Base-by-base conservation (phyloP, 1,140 invertebrate species). In the Camponotus vicinus region DNA sequence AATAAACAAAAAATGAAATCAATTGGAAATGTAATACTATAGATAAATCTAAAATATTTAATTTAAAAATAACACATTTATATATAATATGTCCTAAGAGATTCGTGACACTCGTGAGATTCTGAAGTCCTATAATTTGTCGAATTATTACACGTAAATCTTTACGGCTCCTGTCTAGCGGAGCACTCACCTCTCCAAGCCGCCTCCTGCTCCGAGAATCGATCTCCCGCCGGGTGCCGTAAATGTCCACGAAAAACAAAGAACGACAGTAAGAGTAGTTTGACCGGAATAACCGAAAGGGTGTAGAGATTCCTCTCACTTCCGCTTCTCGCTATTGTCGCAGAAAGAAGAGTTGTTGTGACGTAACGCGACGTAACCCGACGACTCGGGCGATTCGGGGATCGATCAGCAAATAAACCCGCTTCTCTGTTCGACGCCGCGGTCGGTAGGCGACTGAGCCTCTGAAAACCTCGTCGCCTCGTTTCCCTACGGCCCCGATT, bases 381-480 rank as follows among this genome's bases (percentile, higher is more conserved):
- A 49, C 34, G 5, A 49, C 18, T 27, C 27, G 27, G 27, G 32
- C 69, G 34, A 55, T 4, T 61, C 42, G 21, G 18, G 32, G 13
- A 78, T 69, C 79, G 79, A 82, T 32, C 55, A 42, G 42, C 61
- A 11, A 52, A 21, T 37, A n/a, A n/a, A 18, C n/a, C 15, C 37
- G 40, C 1, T 21, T 76, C 9, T 75, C 71, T 52, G 59, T 45
- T 64, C 73, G 21, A 18, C 59, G n/a, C 75, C 27, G 6, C 61
- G 34, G 61, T 49, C 49, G 59, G 45, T 78, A 34, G 45, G 52
- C 82, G 61, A 85, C 82, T 85, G 75, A 85, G 42, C 57, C 42
- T 76, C 57, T 34, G 66, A 61, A 69, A 83, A 89, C 64, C 69
- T 83, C 69, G 57, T 13, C 34, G 83, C 55, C 18, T 75, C 37